Conservation (phyloP, 2,113 vertebrate species). For the Myanophis thanlyinensis region DNA sequence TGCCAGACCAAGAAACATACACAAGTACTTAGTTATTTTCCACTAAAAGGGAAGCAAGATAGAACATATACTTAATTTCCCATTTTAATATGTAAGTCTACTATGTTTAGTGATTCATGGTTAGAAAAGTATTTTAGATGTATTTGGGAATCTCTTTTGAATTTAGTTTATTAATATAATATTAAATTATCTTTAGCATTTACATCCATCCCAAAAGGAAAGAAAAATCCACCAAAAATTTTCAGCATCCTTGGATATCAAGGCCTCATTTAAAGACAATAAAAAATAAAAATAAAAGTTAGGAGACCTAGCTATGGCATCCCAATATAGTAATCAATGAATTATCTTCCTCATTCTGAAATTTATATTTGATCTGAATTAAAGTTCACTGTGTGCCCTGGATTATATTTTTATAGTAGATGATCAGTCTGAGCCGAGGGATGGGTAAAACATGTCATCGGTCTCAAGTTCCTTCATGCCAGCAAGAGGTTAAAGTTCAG, state of each 20-base stretch:
- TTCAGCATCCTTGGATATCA: background rate
- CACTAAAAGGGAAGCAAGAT: background rate
- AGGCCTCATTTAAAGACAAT: background rate
- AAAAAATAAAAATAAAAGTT: background rate
- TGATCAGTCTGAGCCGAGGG: no score
- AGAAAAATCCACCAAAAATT: background rate
- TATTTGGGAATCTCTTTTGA: background rate
- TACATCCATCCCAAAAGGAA: background rate
- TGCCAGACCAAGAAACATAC: background rate
- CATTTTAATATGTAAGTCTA: background rate
- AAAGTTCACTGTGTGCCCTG: background rate
- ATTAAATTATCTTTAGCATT: background rate
- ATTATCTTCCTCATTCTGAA: background rate
- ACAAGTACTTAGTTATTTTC: background rate
- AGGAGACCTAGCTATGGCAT: background rate
- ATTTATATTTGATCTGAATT: background rate
- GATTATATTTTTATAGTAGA: fast-evolving
- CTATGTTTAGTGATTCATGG: background rate
- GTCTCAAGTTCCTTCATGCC: no score
- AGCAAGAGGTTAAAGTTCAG: no score
- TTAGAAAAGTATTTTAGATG: background rate
- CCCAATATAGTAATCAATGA: background rate
- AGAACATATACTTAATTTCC: background rate
- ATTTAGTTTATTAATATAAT: background rate
- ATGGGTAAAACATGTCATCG: no score